Base-by-base conservation (phyloP, 2,888 invertebrate genomes). In the Hirtodrosophila confusa region DNA sequence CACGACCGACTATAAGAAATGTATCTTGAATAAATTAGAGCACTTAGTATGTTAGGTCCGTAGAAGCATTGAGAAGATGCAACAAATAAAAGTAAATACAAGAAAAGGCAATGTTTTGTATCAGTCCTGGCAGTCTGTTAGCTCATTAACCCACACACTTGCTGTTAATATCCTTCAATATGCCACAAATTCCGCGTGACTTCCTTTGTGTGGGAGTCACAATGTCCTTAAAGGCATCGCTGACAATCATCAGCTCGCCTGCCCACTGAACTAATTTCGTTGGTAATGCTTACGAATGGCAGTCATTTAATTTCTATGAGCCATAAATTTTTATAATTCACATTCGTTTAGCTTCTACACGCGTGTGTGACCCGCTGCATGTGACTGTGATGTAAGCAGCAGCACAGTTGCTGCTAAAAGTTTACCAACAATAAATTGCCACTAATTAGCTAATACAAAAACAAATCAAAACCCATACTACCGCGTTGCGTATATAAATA, bases 221-320 rank as follows among this genome's bases (percentile, higher is more conserved):
- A 36, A 39, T 47, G 17, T 62, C 41, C 11, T 63, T 41, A 43
- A 40, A 41, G 45, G 39, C 24, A 23, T 6, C 11, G 4, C 17
- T 12, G 45, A 63, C 37, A 43, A 65, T 37, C 53, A 62, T 27
- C 50, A 55, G 47, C 44, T 49, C 29, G 17, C 3, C 35, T 9
- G 36, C 55, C 43, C 39, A 41, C 55, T 47, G 60, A 68, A 64
- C 73, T 85, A 80, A 80, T 87, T 80, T 72, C 64, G 63, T 53
- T 37, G 75, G 57, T 87, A 82, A 80, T 75, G 61, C 69, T 75
- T 80, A 87, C 79, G 79, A 87, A 82, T 87, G 64, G 53, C 79
- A 64, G 78, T 73, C 85, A 68, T 82, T 85, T 87, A 69, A 82
- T 85, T 87, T 87, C 60, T 73, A 78, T 73, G 66, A 62, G 82